Evolutionary conservation across 2,888 invertebrate species (phyloP).

Genomic region (Tipula unca): DNA sequence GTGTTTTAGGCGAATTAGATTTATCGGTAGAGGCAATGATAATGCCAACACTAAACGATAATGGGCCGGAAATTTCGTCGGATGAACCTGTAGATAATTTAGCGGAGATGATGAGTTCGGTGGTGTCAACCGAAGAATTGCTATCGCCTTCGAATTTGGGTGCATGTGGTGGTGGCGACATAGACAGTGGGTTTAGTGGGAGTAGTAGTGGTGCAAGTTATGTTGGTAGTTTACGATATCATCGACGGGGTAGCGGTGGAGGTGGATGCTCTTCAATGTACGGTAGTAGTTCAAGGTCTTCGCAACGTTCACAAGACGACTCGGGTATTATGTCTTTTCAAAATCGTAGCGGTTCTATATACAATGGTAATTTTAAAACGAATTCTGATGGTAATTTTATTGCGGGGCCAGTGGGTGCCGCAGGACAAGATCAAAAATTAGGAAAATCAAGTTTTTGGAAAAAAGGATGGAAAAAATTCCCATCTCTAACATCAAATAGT

Average conservation of each 20-base stretch:
- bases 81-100: slow-evolving; percentile 47
- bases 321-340: slow-evolving; percentile 23
- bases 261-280: slow-evolving; percentile 23
- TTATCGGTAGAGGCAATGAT: slow-evolving; percentile 81
- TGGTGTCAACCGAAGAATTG: slow-evolving; percentile 38
- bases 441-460: slow-evolving; percentile 19
- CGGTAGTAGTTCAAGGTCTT: slow-evolving; percentile 35
- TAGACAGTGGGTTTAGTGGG: slow-evolving; percentile 67
- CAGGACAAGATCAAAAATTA: neutral
- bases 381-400: slow-evolving; percentile 1
- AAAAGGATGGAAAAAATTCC: slow-evolving; percentile 19
- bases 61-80: slow-evolving; percentile 46
- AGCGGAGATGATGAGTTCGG: slow-evolving; percentile 29
- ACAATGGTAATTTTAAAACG: neutral
- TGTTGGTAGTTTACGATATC: slow-evolving; percentile 57
- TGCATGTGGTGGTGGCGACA: slow-evolving; percentile 44
- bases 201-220: slow-evolving; percentile 80
- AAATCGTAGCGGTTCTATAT: slow-evolving; percentile 15
- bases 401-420: neutral
- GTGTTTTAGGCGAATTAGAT: slow-evolving; percentile 78
- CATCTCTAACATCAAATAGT: slow-evolving; percentile 8
- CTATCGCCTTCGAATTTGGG: slow-evolving; percentile 32
- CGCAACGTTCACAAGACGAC: slow-evolving; percentile 33
- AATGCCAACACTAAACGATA: slow-evolving; percentile 61
- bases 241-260: slow-evolving; percentile 15